Evolutionary conservation across 35 echinoderm and acorn worm species (phyloP).

Genomic region (Heliocidaris erythrogramma): DNA sequence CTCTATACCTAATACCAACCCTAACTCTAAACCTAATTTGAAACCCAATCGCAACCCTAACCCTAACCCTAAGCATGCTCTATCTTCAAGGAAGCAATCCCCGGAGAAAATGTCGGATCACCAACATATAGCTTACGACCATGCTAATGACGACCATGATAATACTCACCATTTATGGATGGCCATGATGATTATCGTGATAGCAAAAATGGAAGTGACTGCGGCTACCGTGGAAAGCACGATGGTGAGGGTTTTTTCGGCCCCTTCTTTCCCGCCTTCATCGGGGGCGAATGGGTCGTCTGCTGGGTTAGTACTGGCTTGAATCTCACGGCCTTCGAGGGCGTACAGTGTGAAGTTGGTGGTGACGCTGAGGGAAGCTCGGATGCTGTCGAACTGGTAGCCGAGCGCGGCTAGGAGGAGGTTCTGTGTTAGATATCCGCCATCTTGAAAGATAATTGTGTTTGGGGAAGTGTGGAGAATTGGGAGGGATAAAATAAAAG

Average conservation of each 20-base stretch:
- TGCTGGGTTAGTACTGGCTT: not conserved
- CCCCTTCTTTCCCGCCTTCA: not conserved
- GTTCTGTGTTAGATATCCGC: not conserved
- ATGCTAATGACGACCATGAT: no score
- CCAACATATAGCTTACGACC: no score
- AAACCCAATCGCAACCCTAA: no score
- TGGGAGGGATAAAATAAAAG: no score
- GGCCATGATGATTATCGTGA: conserved; percentile 40
- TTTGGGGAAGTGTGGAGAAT: not conserved
- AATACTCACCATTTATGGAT: conserved; percentile 44
- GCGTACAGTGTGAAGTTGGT: conserved; percentile 42
- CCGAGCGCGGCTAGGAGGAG: not conserved
- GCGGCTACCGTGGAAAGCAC: conserved; percentile 33
- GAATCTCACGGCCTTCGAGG: not conserved
- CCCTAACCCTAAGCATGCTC: no score
- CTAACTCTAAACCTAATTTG: no score
- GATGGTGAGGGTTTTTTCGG: conserved; percentile 42
- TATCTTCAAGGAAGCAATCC: no score
- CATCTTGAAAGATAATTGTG: not conserved
- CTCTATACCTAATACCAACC: no score
- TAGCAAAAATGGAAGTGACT: conserved; percentile 27
- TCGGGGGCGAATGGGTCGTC: not conserved
- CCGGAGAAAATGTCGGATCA: no score
- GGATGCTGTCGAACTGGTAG: conserved; percentile 39
- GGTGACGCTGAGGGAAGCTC: conserved; percentile 7